Base-by-base conservation (phyloP, 2,797 vertebrate genomes). In the Premnoplex brunnescens region DNA sequence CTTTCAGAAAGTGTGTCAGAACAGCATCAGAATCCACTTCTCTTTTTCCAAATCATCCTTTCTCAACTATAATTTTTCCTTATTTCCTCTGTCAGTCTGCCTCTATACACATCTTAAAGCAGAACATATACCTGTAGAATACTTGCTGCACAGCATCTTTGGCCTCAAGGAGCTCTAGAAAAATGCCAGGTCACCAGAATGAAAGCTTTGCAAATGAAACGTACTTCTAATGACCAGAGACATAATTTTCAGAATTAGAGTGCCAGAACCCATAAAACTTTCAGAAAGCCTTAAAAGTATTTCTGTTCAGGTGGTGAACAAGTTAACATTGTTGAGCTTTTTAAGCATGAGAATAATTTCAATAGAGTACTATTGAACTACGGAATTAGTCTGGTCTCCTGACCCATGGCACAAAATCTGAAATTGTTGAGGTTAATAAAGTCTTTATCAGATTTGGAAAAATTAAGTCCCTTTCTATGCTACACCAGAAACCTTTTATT, bases 241-340 rank as follows among this genome's bases (percentile, higher is more conserved):
- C 24, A 20, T 79, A 63, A 82, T 88, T 94, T 95, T 76, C 76
- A 93, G 75, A 87, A 81, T 90, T 59, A 82, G 63, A 68, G 32
- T 71, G 20, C 66, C 77, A 85, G 77, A 77, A 88, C 30, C 51
- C 9, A 2, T 43, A 82, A 81, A 91, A 67, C 89, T 76, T 93
- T 95, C 72, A 54, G 74, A 95, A 95, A 93, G 74, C 89, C 69
- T 94, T 91, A 49, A 30, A 84, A 95, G 67, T 93, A 85, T 95
- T 95, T 93, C 59, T 93, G 56, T 85, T 93, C 69, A 86, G 94
- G 89, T 89, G 39, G 72, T 67, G 69, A 95, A 94, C 78, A 89
- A 87, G 56, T 95, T 95, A 93, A 92, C 73, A 74, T 62, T 95
- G 93, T 92, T 95, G 63, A 83, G 88, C 91, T 82, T 85, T 89